Conservation (phyloP, 2,797 vertebrate genomes). For the Notolabrus celidotus region DNA sequence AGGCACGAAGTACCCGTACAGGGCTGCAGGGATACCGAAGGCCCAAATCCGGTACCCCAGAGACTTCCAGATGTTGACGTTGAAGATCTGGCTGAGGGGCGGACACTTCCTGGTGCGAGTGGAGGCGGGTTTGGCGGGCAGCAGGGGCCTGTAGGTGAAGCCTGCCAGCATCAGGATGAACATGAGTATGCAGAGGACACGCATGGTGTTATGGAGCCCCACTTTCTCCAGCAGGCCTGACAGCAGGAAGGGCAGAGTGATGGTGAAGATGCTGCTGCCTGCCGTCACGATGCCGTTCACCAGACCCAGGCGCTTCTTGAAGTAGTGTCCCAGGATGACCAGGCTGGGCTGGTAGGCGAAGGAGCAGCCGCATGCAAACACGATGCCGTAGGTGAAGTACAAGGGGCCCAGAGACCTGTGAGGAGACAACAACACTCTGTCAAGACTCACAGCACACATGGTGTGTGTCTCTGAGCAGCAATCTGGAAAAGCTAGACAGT, state of each 20-base stretch:
- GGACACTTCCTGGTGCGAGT: constrained; percentile 74
- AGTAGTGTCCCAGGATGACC: constrained; percentile 97
- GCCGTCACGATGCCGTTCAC: constrained; percentile 98
- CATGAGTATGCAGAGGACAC: constrained; percentile 90
- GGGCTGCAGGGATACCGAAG: constrained; percentile 92
- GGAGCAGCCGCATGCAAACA: constrained; percentile 96
- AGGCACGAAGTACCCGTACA: constrained; percentile 98
- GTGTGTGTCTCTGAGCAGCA: not conserved
- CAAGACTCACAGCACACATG: not conserved
- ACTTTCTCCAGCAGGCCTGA: constrained; percentile 75
- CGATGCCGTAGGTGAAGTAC: constrained; percentile 94
- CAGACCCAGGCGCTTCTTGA: constrained; percentile 94
- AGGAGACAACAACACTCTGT: not conserved
- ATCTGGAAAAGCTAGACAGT: too few species aligned
- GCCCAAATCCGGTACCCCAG: constrained; percentile 94
- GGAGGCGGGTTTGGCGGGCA: constrained; percentile 66
- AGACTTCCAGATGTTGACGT: constrained; percentile 92
- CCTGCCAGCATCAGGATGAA: constrained; percentile 92
- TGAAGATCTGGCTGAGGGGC: constrained; percentile 86
- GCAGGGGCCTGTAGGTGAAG: constrained; percentile 91
- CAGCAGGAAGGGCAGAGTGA: constrained; percentile 90
- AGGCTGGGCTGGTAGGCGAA: constrained; percentile 97
- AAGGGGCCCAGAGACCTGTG: constrained; percentile 90
- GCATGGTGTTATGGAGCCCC: constrained; percentile 87
- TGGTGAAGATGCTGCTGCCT: constrained; percentile 94